These are phyloP conservation scores for Scalopus aquaticus DNA, from an alignment of 2,113 vertebrate genomes.

Conservation along the genomic window DNA sequence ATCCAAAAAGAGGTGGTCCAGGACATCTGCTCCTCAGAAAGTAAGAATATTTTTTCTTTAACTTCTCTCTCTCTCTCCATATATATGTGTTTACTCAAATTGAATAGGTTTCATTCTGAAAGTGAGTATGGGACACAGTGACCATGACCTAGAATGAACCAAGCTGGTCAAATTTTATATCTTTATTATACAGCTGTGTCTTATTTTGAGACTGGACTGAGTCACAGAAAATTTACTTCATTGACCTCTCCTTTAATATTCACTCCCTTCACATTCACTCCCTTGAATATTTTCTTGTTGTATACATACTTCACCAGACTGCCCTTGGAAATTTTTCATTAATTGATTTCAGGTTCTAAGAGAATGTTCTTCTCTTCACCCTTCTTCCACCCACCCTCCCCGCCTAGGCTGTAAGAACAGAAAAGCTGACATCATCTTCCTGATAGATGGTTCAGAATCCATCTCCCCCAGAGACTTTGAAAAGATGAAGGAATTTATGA, in stretches of 20 bases:
- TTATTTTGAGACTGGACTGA: background rate
- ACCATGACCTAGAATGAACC: background rate
- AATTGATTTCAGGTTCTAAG: slow-evolving; percentile 17
- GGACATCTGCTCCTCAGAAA: slow-evolving; percentile 88
- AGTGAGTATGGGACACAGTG: background rate
- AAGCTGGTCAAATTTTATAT: slow-evolving; percentile 10
- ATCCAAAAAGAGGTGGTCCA: slow-evolving; percentile 87
- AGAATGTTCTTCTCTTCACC: background rate
- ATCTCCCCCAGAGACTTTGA: slow-evolving; percentile 83
- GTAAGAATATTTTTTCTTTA: slow-evolving; percentile 79
- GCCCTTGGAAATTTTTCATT: background rate
- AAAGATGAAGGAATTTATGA: slow-evolving; percentile 89
- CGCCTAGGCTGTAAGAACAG: slow-evolving; percentile 89
- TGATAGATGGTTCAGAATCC: slow-evolving; percentile 90
- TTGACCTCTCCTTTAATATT: background rate
- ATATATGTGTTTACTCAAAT: background rate
- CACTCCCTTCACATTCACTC: no score
- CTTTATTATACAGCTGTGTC: background rate
- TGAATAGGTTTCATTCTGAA: background rate
- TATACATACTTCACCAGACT: background rate
- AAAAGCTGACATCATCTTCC: slow-evolving; percentile 89
- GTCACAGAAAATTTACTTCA: background rate
- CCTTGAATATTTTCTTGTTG: background rate
- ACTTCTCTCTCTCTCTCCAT: background rate
- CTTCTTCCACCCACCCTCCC: background rate